phyloP scores from a whole-genome alignment of 2,113 vertebrate genomes.

The Tylochromis polylepis region DNA sequence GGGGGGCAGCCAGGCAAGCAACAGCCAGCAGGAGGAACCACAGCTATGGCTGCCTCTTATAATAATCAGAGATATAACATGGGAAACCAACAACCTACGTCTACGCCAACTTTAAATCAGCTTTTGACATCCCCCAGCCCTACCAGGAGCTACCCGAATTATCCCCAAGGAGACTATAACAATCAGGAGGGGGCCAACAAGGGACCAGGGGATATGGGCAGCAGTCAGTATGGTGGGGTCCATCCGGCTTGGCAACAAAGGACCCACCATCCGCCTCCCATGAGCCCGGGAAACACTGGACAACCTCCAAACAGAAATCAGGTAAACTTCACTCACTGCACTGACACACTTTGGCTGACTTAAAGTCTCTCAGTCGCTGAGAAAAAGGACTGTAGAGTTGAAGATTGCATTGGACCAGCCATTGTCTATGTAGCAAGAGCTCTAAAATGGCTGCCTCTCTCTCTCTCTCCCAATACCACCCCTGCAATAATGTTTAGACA shows the following conservation, averaged over 20 bases:
- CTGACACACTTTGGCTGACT: conserved; percentile 35
- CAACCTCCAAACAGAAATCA: conserved; percentile 83
- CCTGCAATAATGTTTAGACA: conserved; percentile 49
- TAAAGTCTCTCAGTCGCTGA: conserved; percentile 17
- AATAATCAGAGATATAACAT: conserved; percentile 77
- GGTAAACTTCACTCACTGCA: conserved; percentile 73
- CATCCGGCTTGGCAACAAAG: conserved; percentile 90
- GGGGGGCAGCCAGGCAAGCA: conserved; percentile 86
- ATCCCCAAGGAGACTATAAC: conserved; percentile 86
- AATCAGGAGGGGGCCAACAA: conserved; percentile 85
- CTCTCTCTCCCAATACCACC: conserved; percentile 69
- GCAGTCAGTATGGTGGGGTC: conserved; percentile 84
- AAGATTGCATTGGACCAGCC: conserved; percentile 80
- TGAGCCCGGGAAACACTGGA: conserved; percentile 90
- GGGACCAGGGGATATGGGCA: conserved; percentile 76
- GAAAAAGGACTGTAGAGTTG: conserved; percentile 29
- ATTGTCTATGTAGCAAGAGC: conserved; percentile 84
- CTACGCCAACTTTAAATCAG: conserved; percentile 95
- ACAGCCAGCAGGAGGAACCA: conserved; percentile 81
- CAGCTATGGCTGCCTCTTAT: conserved; percentile 79
- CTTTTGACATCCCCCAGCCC: conserved; percentile 93
- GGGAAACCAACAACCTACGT: conserved; percentile 83
- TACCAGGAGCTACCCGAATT: conserved; percentile 86
- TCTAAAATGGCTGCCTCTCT: conserved; percentile 96
- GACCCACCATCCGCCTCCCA: conserved; percentile 86